Conservation (phyloP, 2,797 vertebrate genomes). For the Meriones psammophilus region DNA sequence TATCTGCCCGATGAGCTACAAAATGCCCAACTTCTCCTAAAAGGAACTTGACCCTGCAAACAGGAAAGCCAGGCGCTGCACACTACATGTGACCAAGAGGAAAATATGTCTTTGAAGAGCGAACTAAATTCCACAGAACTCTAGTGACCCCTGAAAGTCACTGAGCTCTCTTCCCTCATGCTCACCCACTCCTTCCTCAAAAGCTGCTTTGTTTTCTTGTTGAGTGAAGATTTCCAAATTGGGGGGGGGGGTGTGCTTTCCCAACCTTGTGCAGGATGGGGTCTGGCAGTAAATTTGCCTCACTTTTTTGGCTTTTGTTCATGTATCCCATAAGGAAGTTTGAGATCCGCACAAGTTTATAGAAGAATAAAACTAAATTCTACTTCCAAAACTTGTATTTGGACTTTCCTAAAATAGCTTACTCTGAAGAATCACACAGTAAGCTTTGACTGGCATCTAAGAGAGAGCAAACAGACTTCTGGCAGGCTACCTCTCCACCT, state of each 20-base stretch:
- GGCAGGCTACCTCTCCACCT: not conserved
- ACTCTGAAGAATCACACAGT: constrained; percentile 32
- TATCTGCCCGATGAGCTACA: not conserved
- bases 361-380: constrained; percentile 33
- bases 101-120: not conserved
- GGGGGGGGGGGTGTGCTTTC: not conserved
- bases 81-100: not conserved
- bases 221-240: not conserved
- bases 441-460: not conserved
- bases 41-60: not conserved
- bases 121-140: constrained; percentile 49
- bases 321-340: not conserved
- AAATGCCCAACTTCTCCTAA: not conserved
- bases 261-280: not conserved
- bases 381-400: not conserved
- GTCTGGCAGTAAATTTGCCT: not conserved
- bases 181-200: constrained; percentile 70
- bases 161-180: constrained; percentile 41
- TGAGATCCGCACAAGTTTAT: not conserved
- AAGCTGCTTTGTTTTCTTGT: constrained; percentile 14
- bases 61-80: not conserved
- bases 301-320: not conserved
- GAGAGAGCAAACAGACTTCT: not conserved
- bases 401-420: constrained; percentile 21
- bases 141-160: not conserved